These are phyloP conservation scores for Mormyrus hasselquistii DNA, from an alignment of 2,797 vertebrate species.

Conservation along the genomic window DNA sequence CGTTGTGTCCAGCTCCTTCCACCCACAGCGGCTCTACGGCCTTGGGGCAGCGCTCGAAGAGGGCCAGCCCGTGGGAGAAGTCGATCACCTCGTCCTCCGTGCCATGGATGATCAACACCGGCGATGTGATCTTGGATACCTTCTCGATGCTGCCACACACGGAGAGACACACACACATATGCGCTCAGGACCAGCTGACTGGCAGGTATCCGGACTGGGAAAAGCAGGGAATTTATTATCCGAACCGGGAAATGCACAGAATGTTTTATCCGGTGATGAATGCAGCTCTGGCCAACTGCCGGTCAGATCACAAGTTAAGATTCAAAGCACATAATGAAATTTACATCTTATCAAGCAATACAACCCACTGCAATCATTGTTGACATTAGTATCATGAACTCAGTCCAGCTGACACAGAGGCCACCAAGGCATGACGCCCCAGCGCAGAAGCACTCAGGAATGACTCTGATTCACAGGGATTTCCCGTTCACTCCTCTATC, in stretches of 20 bases:
- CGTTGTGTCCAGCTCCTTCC: conserved; percentile 88
- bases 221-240: not conserved
- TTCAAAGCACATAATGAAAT: not conserved
- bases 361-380: not conserved
- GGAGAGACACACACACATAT: not conserved
- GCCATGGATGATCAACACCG: conserved; percentile 88
- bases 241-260: not conserved
- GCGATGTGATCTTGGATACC: conserved; percentile 87
- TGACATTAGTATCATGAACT: not conserved
- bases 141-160: conserved; percentile 76
- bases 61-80: conserved; percentile 86
- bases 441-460: not conserved
- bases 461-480: not conserved
- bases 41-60: conserved; percentile 87
- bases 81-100: conserved; percentile 92
- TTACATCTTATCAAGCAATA: not conserved
- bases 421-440: not conserved
- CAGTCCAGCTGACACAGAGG: not conserved
- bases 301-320: not conserved
- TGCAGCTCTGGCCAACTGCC: not conserved
- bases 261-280: not conserved
- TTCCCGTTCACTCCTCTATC: not conserved
- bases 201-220: conserved; percentile 11
- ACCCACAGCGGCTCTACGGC: conserved; percentile 93
- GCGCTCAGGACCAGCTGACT: not conserved